Evolutionary conservation across 1,140 invertebrate species (phyloP), one percentile per base, ranked within the genome.

Genomic region (Macrostomum lignano): DNA sequence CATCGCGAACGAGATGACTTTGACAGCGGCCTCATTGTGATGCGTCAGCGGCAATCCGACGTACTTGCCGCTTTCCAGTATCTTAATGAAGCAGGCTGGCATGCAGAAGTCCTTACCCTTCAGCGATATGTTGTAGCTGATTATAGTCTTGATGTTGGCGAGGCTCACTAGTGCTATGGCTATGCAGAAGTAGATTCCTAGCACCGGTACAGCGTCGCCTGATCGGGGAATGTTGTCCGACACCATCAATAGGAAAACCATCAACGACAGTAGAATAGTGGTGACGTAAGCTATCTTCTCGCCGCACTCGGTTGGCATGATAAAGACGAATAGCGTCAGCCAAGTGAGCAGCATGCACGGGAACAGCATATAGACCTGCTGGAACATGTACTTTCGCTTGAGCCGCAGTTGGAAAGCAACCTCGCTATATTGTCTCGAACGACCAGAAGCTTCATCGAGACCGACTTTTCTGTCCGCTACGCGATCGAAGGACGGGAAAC

Each of bases 131-230:
- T n/a, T n/a, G n/a, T n/a, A n/a, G n/a, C n/a, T n/a, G n/a, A n/a
- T n/a, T n/a, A n/a, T n/a, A n/a, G n/a, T n/a, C n/a, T n/a, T n/a
- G n/a, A n/a, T n/a, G n/a, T n/a, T n/a, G n/a, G n/a, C n/a, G n/a
- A n/a, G n/a, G n/a, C n/a, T n/a, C n/a, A 28, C 26, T 3, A 28
- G 26, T 15, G 14, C 26, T 15, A 28, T 28, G 19, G 14, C 15
- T 15, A 14, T 28, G 26, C 15, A 28, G 19, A 28, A 28, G 9
- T 15, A 28, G 7, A 15, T 28, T 15, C 81, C 82, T 74, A 93
- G 77, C 55, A 93, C 67, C 56, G 82, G 81, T 55, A 93, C 71
- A 55, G 82, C 78, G 58, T 91, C 82, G 55, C 78, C 84, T 52
- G 79, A 86, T 65, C 81, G 76, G 58, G 82, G 86, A 67, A 88